Percentiles rank a stretch among this genome's conserved stretches.
Evolutionary conservation across 2,797 vertebrate species (phyloP).

Genomic region (Kryptolebias ocellatus): DNA sequence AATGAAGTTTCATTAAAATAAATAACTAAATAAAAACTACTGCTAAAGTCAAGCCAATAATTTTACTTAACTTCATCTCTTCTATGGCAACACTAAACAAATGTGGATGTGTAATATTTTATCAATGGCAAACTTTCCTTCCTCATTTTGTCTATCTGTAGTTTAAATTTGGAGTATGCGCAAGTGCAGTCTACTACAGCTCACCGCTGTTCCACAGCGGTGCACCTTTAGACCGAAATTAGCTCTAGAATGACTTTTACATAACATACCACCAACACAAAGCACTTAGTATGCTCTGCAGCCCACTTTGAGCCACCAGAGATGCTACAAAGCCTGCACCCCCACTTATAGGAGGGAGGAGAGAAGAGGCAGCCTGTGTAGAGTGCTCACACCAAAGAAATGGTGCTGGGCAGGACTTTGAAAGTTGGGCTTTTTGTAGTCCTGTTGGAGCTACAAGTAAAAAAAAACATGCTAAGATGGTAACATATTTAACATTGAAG

Average conservation of each 20-base stretch:
- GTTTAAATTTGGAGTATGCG: constrained; percentile 8
- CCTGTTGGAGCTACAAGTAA: not conserved
- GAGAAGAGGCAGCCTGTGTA: constrained; percentile 33
- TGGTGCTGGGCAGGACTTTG: constrained; percentile 33
- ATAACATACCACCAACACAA: constrained; percentile 65
- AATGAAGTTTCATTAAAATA: too few relatives aligned
- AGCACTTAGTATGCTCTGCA: constrained; percentile 56
- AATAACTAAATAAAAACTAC: too few relatives aligned
- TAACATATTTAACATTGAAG: not conserved
- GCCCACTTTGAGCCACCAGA: constrained; percentile 60
- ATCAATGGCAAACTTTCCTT: not conserved
- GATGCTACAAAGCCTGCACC: constrained; percentile 55
- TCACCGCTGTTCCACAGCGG: constrained; percentile 27
- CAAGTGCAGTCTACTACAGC: constrained; percentile 3
- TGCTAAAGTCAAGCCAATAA: too few relatives aligned
- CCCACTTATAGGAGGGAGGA: constrained; percentile 46
- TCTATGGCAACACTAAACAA: too few relatives aligned
- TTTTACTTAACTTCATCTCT: too few relatives aligned
- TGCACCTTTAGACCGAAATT: constrained; percentile 51
- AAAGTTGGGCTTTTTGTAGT: constrained; percentile 8
- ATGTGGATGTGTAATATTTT: too few relatives aligned
- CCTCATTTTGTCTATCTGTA: constrained; percentile 1
- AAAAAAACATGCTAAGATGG: constrained; percentile 16
- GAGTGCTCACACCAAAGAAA: constrained; percentile 53
- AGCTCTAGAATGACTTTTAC: constrained; percentile 62